Base-by-base conservation (phyloP, 2,797 vertebrate genomes). In the Sandelia bainsii region DNA sequence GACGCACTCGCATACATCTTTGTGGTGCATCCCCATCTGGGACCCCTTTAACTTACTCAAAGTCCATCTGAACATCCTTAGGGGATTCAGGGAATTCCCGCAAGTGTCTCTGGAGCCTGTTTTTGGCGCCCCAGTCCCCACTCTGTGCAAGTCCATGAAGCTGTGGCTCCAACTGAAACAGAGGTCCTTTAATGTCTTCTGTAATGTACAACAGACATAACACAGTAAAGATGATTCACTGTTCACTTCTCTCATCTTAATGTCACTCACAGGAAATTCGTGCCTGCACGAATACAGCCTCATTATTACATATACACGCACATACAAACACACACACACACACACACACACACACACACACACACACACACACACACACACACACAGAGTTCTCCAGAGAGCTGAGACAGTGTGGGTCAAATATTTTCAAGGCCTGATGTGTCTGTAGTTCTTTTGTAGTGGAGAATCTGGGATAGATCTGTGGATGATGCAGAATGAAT, bases 211-310 rank as follows among this genome's bases (percentile, higher is more conserved):
- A 67, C 82, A 80, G 81, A 69, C 84, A 54, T 46, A 27, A 77
- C 82, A 44, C 69, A 49, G 70, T 72, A 67, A 45, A 53, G 59
- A 27, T 80, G 87, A 88, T 78, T 87, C 69, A 86, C 72, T 69
- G 79, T 1, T 42, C n/a, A n/a, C 67, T 22, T 45, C 79, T 71
- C 79, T 77, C 72, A 58, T 66, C 72, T 81, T 65, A 69, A 87
- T 81, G 84, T 82, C 82, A 77, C 70, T 81, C 48, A 27, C 80
- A 85, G 77, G 86, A 89, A 84, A 40, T 81, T 29, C 34, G n/a
- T 83, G 71, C 67, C 65, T 62, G 58, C 73, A 72, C 84, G 77
- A 76, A 81, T 73, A 63, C 69, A 44, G 77, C 61, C 77, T 87
- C 79, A 72, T 75, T 87, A 72, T 60, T 11, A 1, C 57, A 49